Percentiles rank a stretch among this genome's conserved stretches.
These are phyloP conservation scores for Merops nubicus DNA, from an alignment of 2,113 vertebrate genomes.

Conservation along the genomic window DNA sequence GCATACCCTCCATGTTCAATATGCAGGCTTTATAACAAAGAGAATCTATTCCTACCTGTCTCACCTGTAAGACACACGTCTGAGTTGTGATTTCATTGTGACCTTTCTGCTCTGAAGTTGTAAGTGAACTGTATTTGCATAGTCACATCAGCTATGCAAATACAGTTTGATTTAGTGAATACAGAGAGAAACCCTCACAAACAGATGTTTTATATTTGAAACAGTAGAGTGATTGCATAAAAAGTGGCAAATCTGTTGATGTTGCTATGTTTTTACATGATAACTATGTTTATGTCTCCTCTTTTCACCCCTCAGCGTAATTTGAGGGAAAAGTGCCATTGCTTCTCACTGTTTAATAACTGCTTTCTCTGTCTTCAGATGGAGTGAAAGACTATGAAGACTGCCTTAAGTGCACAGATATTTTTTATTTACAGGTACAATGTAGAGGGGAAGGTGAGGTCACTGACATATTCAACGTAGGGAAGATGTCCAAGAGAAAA, in stretches of 20 bases:
- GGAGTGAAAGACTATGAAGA: background rate
- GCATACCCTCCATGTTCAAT: background rate
- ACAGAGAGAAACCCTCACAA: background rate
- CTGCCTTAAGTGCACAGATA: background rate
- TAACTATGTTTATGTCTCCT: background rate
- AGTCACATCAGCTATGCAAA: background rate
- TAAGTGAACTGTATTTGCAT: background rate
- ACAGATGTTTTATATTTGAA: background rate
- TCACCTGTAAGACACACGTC: background rate
- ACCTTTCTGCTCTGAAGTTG: background rate
- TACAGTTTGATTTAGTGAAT: background rate
- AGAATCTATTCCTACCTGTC: background rate
- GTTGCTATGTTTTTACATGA: background rate
- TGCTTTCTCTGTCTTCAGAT: background rate
- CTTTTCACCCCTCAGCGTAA: background rate
- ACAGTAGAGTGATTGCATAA: background rate
- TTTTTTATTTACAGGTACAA: background rate
- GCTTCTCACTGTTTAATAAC: background rate
- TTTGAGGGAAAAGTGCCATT: background rate
- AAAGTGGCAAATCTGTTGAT: background rate
- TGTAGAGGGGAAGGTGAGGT: background rate
- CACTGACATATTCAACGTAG: background rate
- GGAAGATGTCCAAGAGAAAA: background rate
- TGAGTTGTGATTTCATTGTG: background rate
- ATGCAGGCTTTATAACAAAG: background rate